Evolutionary conservation across 2,888 invertebrate species (phyloP).

Genomic region (Didymodactylos carnosus): DNA sequence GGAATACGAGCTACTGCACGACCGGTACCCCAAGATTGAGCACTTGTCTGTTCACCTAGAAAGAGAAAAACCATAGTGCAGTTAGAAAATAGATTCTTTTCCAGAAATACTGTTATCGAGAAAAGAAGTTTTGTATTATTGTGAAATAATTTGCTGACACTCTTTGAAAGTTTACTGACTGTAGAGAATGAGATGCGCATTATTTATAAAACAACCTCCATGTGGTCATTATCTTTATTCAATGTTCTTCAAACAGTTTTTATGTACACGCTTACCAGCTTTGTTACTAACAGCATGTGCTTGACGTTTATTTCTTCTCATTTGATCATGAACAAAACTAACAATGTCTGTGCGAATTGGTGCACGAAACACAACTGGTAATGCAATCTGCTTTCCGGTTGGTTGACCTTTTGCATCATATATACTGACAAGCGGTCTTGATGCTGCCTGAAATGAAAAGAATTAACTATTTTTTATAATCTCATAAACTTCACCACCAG

Average conservation of each 20-base stretch:
- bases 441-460: neutral
- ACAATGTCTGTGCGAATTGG: conserved; percentile 96
- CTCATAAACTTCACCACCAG: too few species aligned
- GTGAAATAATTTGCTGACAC: too few species aligned
- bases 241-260: too few species aligned
- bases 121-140: too few species aligned
- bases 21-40: conserved; percentile 99
- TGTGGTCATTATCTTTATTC: too few species aligned
- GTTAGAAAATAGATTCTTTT: neutral
- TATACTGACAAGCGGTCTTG: conserved; percentile 80
- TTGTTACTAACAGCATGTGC: conserved; percentile 87
- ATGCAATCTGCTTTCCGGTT: conserved; percentile 52
- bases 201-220: too few species aligned
- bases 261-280: conserved; percentile 63
- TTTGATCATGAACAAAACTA: conserved; percentile 81
- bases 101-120: too few species aligned
- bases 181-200: too few species aligned
- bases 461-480: too few species aligned
- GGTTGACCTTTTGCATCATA: conserved; percentile 83
- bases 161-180: too few species aligned
- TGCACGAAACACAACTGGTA: conserved; percentile 88
- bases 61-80: neutral
- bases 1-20: conserved; percentile 99
- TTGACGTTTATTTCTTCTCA: conserved; percentile 85
- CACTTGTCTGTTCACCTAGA: conserved; percentile 59